Percentiles rank a stretch among this genome's conserved stretches.
Evolutionary conservation across 2,888 invertebrate species (phyloP).

Genomic region (Pherbina coryleti): DNA sequence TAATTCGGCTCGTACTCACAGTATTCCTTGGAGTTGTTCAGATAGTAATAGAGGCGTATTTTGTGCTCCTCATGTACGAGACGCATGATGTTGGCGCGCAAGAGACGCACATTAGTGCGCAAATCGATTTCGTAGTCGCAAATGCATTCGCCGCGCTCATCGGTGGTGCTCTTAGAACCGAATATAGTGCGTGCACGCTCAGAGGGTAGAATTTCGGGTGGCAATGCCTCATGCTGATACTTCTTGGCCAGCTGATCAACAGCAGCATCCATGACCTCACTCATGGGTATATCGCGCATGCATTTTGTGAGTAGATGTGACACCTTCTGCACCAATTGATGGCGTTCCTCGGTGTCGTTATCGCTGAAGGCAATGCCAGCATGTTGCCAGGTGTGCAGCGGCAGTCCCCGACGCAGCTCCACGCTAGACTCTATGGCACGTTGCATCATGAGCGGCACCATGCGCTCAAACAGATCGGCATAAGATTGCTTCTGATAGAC

Average conservation of each 20-base stretch:
- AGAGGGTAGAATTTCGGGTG: slow-evolving; percentile 79
- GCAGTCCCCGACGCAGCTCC: slow-evolving; percentile 83
- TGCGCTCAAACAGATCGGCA: slow-evolving; percentile 88
- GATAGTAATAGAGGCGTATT: slow-evolving; percentile 81
- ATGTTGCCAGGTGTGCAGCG: slow-evolving; percentile 81
- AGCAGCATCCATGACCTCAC: slow-evolving; percentile 80
- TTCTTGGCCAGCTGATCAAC: slow-evolving; percentile 89
- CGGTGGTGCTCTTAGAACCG: slow-evolving; percentile 79
- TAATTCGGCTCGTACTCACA: slow-evolving; percentile 84
- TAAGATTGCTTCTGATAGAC: slow-evolving; percentile 92
- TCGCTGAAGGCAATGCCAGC: slow-evolving; percentile 80
- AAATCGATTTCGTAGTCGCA: slow-evolving; percentile 65
- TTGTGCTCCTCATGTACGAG: slow-evolving; percentile 79
- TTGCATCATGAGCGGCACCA: slow-evolving; percentile 81
- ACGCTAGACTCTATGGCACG: slow-evolving; percentile 79
- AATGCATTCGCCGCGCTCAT: slow-evolving; percentile 71
- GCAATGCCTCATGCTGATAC: slow-evolving; percentile 88
- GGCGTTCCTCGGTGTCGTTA: slow-evolving; percentile 68
- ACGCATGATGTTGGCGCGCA: slow-evolving; percentile 73
- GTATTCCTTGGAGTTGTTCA: slow-evolving; percentile 88
- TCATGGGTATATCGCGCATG: slow-evolving; percentile 70
- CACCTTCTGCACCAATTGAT: slow-evolving; percentile 69
- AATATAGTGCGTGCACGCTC: slow-evolving; percentile 81
- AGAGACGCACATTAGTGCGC: slow-evolving; percentile 74
- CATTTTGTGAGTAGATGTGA: slow-evolving; percentile 44